Evolutionary conservation across 2,113 vertebrate genomes (phyloP).

Genomic region (Danionella cerebrum): DNA sequence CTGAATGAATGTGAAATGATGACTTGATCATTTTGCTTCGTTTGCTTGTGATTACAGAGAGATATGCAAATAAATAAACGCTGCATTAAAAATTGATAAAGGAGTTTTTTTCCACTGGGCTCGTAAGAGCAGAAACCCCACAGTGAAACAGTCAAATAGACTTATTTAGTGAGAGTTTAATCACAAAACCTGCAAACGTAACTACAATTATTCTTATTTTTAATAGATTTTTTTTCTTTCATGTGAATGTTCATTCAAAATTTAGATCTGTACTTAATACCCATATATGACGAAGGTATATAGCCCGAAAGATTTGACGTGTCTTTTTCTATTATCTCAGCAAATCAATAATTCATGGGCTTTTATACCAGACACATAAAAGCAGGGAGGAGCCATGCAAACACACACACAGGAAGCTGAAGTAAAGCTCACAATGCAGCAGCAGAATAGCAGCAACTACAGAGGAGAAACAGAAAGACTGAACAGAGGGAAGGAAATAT

Average conservation of each 20-base stretch:
- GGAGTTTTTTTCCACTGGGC: conserved; percentile 13
- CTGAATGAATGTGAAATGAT: background rate
- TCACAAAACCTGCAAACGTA: background rate
- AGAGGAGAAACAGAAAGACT: background rate
- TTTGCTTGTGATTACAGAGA: background rate
- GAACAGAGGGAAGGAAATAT: conserved; percentile 8
- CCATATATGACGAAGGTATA: conserved; percentile 42
- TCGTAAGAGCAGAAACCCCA: conserved; percentile 9
- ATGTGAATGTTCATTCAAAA: conserved; percentile 50
- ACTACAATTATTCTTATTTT: background rate
- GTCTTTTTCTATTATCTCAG: conserved; percentile 67
- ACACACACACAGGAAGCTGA: conserved; percentile 43
- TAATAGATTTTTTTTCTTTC: background rate
- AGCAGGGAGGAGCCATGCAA: conserved; percentile 43
- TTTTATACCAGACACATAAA: conserved; percentile 58
- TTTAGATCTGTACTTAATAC: conserved; percentile 39
- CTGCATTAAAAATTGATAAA: conserved; percentile 30
- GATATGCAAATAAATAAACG: conserved; percentile 32
- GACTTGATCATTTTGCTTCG: background rate
- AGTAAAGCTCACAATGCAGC: conserved; percentile 20
- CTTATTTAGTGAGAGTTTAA: background rate
- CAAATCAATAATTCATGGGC: conserved; percentile 69
- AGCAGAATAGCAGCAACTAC: background rate
- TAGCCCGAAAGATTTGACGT: conserved; percentile 47
- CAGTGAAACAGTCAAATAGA: background rate